phyloP scores from a whole-genome alignment of 2,113 vertebrate genomes.

The Upupa epops region DNA sequence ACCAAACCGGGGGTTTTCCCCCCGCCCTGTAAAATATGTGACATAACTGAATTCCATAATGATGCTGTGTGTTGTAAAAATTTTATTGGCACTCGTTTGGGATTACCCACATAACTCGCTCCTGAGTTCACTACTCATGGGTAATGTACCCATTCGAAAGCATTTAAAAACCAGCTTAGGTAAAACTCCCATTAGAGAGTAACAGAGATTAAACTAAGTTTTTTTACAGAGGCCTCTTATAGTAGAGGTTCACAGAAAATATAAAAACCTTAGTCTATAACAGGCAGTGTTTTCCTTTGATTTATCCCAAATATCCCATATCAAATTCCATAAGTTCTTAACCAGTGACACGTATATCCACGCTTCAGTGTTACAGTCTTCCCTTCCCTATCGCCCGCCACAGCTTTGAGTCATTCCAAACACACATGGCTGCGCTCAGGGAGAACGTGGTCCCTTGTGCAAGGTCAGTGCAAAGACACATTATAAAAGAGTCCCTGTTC shows the following conservation, averaged over 20 bases:
- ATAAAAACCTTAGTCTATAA: background rate
- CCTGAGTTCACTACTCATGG: constrained; percentile 54
- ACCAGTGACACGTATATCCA: background rate
- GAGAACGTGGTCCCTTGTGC: background rate
- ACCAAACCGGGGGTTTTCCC: background rate
- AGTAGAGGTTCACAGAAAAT: background rate
- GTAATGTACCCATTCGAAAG: constrained; percentile 48
- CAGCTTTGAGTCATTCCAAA: background rate
- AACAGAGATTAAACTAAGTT: constrained; percentile 14
- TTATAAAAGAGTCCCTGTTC: background rate
- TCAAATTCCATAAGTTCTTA: background rate
- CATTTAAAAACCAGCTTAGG: constrained; percentile 26
- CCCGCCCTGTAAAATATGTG: background rate
- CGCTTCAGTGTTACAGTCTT: background rate
- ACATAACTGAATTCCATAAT: constrained; percentile 44
- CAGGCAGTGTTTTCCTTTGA: constrained; percentile 16
- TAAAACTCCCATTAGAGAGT: constrained; percentile 2
- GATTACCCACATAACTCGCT: constrained; percentile 52
- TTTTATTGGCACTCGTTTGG: constrained; percentile 47
- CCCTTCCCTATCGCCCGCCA: background rate
- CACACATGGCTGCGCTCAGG: background rate
- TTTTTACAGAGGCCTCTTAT: constrained; percentile 11
- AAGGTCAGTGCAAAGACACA: background rate
- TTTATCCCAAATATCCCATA: background rate
- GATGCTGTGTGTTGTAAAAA: constrained; percentile 31